phyloP scores from a whole-genome alignment of 2,888 invertebrate genomes.

The Nemurella pictetii region DNA sequence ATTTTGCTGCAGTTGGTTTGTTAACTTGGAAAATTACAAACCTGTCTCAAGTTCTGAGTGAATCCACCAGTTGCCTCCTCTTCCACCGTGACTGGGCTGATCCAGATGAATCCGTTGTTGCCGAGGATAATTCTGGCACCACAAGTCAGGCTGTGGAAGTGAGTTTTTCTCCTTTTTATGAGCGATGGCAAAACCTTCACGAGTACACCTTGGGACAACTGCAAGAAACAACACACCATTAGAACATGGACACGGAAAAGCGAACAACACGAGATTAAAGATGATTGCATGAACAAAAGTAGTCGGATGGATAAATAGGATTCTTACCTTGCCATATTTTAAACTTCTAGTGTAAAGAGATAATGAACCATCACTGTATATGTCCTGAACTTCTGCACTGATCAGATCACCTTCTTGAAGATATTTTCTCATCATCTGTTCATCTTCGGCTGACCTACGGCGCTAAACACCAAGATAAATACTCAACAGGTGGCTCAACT shows the following conservation, averaged over 20 bases:
- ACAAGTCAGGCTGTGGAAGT: constrained; percentile 91
- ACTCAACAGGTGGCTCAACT: constrained; percentile 8
- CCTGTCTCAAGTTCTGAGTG: constrained; percentile 72
- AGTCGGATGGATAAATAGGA: background rate
- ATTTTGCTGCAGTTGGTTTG: too few relatives aligned
- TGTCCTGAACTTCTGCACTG: constrained; percentile 95
- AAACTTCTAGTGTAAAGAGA: constrained; percentile 94
- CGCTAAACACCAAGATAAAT: constrained; percentile 58
- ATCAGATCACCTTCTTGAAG: constrained; percentile 94
- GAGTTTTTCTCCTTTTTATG: constrained; percentile 90
- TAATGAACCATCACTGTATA: constrained; percentile 87
- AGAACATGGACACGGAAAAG: too few relatives aligned
- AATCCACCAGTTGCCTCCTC: constrained; percentile 74
- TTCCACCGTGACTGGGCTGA: constrained; percentile 65
- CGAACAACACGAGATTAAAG: background rate
- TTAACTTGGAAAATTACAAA: too few relatives aligned
- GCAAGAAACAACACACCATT: constrained; percentile 45
- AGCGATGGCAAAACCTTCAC: constrained; percentile 90
- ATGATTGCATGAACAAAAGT: too few relatives aligned
- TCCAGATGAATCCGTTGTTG: constrained; percentile 96
- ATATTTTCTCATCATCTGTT: constrained; percentile 95
- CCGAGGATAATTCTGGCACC: constrained; percentile 93
- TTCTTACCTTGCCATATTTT: constrained; percentile 89
- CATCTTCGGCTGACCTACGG: constrained; percentile 91
- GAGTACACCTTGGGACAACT: constrained; percentile 84